Conservation (phyloP, 2,888 invertebrate genomes). For the Hirtodrosophila trivittata region DNA sequence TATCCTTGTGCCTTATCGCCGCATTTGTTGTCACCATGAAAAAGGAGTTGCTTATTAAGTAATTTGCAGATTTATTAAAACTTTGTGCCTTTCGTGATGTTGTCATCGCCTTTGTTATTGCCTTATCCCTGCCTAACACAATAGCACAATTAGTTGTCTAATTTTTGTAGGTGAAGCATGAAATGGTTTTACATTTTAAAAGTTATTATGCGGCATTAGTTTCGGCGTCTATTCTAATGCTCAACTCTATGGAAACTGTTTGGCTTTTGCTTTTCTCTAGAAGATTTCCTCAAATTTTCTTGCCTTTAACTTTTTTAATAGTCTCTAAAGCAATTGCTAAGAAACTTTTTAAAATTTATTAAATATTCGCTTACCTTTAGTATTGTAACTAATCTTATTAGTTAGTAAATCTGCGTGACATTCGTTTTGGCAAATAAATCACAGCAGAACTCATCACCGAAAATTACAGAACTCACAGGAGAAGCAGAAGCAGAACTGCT, state of each 20-base stretch:
- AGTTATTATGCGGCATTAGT: slow-evolving; percentile 25
- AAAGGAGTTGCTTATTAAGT: slow-evolving; percentile 67
- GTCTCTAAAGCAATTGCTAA: too few relatives aligned
- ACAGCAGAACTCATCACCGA: slow-evolving; percentile 61
- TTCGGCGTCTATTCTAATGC: too few relatives aligned
- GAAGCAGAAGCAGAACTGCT: slow-evolving; percentile 44
- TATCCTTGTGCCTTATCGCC: slow-evolving; percentile 39
- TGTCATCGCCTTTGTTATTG: slow-evolving; percentile 27
- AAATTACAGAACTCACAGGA: too few relatives aligned
- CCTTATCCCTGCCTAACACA: background rate
- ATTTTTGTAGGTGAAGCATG: slow-evolving; percentile 60
- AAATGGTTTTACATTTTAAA: slow-evolving; percentile 20
- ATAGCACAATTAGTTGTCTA: slow-evolving; percentile 63
- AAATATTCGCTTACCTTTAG: too few relatives aligned
- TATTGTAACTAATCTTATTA: too few relatives aligned
- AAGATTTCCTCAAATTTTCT: too few relatives aligned
- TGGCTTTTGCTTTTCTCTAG: too few relatives aligned
- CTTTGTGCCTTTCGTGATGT: slow-evolving; percentile 58
- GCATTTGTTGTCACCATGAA: slow-evolving; percentile 29
- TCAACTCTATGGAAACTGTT: too few relatives aligned
- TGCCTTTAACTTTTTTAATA: too few relatives aligned
- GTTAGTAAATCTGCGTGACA: slow-evolving; percentile 11
- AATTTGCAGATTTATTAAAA: slow-evolving; percentile 79
- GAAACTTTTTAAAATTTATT: too few relatives aligned
- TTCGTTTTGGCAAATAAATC: slow-evolving; percentile 54